Evolutionary conservation across 2,797 vertebrate genomes (phyloP).

Genomic region (Vultur gryphus): DNA sequence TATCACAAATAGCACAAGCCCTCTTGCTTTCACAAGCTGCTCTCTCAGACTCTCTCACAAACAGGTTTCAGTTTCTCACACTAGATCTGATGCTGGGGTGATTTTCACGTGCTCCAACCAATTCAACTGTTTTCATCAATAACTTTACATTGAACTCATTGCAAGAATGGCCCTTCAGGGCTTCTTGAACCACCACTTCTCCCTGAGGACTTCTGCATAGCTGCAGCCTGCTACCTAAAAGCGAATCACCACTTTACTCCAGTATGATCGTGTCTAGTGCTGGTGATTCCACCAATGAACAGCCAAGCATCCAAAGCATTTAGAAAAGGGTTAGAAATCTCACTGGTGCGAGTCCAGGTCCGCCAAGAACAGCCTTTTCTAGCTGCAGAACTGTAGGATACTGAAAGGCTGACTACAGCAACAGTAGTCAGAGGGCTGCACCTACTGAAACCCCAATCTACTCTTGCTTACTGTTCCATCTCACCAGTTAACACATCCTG

Average conservation of each 20-base stretch:
- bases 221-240: neutral
- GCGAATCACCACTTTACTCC: neutral
- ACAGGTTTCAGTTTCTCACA: neutral
- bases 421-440: neutral
- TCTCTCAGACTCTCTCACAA: neutral
- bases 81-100: neutral
- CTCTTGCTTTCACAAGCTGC: neutral
- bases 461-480: neutral
- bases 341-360: accelerated
- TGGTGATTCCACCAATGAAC: neutral
- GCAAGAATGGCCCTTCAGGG: neutral
- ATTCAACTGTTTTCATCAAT: neutral
- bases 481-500: neutral
- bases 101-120: neutral
- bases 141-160: neutral
- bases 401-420: neutral
- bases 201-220: neutral
- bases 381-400: neutral
- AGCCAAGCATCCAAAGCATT: neutral
- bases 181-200: neutral
- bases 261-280: neutral
- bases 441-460: neutral
- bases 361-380: neutral
- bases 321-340: neutral
- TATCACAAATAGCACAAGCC: neutral